phyloP scores from a whole-genome alignment of 2,888 invertebrate genomes.

The Crossocerus cetratus region DNA sequence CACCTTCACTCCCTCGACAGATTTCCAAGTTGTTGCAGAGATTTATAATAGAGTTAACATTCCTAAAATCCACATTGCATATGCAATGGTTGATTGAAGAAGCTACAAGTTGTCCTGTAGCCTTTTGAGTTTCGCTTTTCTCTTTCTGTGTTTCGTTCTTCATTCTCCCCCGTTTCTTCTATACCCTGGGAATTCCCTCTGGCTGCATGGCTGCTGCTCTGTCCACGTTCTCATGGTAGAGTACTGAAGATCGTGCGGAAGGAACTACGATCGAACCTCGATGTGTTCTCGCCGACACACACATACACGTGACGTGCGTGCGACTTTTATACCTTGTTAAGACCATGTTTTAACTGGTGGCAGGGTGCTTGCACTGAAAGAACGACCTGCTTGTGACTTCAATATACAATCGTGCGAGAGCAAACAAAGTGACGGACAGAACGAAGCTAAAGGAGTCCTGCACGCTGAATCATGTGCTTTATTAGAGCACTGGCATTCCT shows the following conservation, averaged over 20 bases:
- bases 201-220: constrained; percentile 49
- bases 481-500: constrained; percentile 26
- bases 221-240: constrained; percentile 46
- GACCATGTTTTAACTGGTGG: constrained; percentile 56
- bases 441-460: constrained; percentile 8
- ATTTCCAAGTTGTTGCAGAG: background rate
- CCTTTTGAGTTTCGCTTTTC: too few relatives aligned
- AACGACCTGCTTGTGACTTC: constrained; percentile 26
- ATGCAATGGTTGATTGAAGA: too few relatives aligned
- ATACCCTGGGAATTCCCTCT: constrained; percentile 9
- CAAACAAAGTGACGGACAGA: constrained; percentile 3
- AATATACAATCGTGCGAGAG: background rate
- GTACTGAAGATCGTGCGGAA: constrained; percentile 37
- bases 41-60: too few relatives aligned
- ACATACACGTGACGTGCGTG: constrained; percentile 49
- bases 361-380: constrained; percentile 36
- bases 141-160: background rate
- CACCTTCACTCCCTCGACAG: background rate
- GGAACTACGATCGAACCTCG: constrained; percentile 36
- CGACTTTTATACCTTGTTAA: constrained; percentile 49
- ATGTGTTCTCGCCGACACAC: constrained; percentile 30
- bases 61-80: too few relatives aligned
- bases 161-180: constrained; percentile 14
- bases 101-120: too few relatives aligned
- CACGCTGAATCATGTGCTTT: constrained; percentile 41